These are phyloP conservation scores for Cisticola juncidis DNA, from an alignment of 2,113 vertebrate species.

Conservation along the genomic window DNA sequence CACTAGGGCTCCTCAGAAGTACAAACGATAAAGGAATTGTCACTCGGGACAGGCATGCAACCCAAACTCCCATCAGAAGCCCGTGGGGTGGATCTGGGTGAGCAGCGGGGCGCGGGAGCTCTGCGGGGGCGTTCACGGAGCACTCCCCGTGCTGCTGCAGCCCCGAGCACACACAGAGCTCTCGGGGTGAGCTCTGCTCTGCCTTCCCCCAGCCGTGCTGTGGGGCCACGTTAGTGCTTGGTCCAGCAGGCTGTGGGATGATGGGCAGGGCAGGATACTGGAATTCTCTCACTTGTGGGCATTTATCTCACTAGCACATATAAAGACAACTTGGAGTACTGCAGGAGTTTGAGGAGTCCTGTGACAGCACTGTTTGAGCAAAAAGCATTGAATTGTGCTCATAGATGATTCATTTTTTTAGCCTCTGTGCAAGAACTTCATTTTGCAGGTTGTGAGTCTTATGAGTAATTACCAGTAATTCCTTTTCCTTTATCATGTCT, in stretches of 20 bases:
- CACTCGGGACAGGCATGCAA: accelerated
- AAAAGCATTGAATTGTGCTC: neutral
- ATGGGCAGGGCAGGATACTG: neutral
- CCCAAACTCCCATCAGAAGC: neutral
- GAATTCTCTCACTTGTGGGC: neutral
- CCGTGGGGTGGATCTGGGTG: too few species aligned
- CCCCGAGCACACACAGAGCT: accelerated
- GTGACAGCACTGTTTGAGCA: neutral
- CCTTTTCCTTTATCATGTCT: neutral
- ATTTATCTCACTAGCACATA: neutral
- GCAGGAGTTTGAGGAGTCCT: neutral
- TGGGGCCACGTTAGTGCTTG: accelerated
- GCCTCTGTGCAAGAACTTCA: neutral
- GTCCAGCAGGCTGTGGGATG: neutral
- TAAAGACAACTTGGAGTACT: neutral
- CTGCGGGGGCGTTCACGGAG: too few species aligned
- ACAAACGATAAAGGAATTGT: neutral
- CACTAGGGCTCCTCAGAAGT: neutral
- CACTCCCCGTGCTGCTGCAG: neutral
- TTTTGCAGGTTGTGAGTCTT: neutral
- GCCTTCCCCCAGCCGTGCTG: accelerated
- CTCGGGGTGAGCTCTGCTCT: accelerated
- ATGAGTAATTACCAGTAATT: neutral
- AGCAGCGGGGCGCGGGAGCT: neutral
- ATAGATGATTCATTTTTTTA: neutral